A percentile compares a stretch with the other conserved stretches of the same genome.
Evolutionary conservation across 2,797 vertebrate genomes (phyloP).

Genomic region (Botia almorhae): DNA sequence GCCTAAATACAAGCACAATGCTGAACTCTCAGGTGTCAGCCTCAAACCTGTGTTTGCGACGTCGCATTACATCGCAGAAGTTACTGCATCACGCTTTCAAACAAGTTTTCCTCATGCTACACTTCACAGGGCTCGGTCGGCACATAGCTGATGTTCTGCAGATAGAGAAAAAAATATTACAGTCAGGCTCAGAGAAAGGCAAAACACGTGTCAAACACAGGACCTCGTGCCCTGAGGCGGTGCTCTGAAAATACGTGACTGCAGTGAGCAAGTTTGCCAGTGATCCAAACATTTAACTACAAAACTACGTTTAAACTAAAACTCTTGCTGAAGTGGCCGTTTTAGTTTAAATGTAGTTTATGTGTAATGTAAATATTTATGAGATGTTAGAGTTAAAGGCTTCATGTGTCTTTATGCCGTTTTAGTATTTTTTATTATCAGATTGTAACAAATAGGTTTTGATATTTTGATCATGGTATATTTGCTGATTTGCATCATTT

Average conservation of each 20-base stretch:
- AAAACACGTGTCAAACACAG: not conserved
- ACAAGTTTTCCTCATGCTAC: not conserved
- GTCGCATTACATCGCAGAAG: slow-evolving; percentile 3
- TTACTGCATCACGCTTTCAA: not conserved
- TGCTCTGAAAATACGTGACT: not conserved
- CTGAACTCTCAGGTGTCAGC: not conserved
- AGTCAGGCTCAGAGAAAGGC: not conserved
- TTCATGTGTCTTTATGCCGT: not conserved
- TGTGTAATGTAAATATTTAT: not conserved
- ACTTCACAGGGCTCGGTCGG: not conserved
- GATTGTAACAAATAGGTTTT: not conserved
- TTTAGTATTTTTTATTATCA: not conserved
- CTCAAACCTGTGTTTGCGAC: not conserved
- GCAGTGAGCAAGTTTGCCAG: not conserved
- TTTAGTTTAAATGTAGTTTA: not conserved
- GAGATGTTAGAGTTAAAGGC: not conserved
- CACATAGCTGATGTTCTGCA: not conserved
- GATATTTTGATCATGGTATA: not conserved
- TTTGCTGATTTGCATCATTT: not conserved
- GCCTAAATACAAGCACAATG: not conserved
- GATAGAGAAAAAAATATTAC: not conserved
- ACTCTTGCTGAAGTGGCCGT: too few species aligned
- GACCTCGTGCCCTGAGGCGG: not conserved
- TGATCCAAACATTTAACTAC: not conserved
- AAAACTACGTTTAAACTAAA: too few species aligned